Base-by-base conservation (phyloP, 2,797 vertebrate species). In the Percopsis omiscomaycus region DNA sequence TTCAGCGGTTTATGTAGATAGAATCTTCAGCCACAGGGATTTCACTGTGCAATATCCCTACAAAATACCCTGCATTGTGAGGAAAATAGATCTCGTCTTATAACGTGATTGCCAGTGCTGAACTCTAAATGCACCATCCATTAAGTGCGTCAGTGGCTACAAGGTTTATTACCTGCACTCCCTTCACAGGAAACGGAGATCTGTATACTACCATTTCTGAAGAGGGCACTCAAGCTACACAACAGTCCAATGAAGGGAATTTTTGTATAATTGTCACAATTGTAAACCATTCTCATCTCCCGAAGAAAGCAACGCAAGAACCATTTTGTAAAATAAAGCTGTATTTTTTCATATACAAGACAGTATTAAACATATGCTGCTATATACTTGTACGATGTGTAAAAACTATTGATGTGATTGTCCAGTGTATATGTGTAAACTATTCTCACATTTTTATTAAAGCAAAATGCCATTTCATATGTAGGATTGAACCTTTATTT, bases 261-360 rank as follows among this genome's bases (percentile, higher is more conserved):
- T 74, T 64, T 80, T 84, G 82, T 86, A 86, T 76, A 88, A 81
- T 87, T 66, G 71, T 84, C 67, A 59, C 81, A 84, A 80, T 59
- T 82, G 71, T 81, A 88, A 85, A 88, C 75, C 88, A 83, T 77
- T 76, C 66, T 84, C 85, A 76, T 81, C 79, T 85, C 87, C 69
- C 71, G 44, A 69, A 82, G 37, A 80, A 83, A 71, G 77, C 75
- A 86, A 89, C 76, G 67, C 90, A 85, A 84, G 78, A 91, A 92
- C 91, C 90, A 88, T 92, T 91, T 95, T 94, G 92, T 89, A 90
- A 95, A 95, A 92, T 91, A 89, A 93, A 92, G 95, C 92, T 96
- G 93, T 96, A 96, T 96, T 96, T 97, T 95, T 95, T 93, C 92
- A 95, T 94, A 94, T 94, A 92, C 83, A 92, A 90, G 92, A 92